Evolutionary conservation across 2,888 invertebrate species (phyloP).

Genomic region (Bimastos eiseni): DNA sequence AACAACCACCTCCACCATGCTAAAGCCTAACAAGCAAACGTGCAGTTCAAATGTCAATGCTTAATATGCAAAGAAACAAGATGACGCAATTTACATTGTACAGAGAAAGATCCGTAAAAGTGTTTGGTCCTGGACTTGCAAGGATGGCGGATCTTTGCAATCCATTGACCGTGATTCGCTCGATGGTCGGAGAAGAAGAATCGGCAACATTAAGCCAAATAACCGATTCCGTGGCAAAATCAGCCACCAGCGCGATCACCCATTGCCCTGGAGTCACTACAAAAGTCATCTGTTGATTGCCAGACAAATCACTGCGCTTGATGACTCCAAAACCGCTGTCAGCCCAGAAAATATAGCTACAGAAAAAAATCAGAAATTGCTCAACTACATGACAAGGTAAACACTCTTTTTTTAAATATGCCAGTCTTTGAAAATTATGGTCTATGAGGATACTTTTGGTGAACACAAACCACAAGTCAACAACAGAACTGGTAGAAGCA

Average conservation of each 20-base stretch:
- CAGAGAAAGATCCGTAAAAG: background rate
- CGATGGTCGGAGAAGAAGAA: background rate
- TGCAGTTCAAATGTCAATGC: background rate
- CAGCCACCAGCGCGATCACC: background rate
- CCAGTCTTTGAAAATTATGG: too few species aligned
- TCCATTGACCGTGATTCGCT: background rate
- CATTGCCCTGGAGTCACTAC: background rate
- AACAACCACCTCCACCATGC: too few species aligned
- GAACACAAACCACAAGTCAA: too few species aligned
- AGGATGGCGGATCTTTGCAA: background rate
- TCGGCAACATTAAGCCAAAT: background rate
- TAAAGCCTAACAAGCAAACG: background rate
- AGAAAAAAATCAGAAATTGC: background rate
- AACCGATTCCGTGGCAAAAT: background rate
- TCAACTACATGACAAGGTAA: background rate
- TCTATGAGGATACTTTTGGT: too few species aligned
- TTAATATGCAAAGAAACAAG: background rate
- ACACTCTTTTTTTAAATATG: background rate
- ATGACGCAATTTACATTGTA: background rate
- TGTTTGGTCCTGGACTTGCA: background rate
- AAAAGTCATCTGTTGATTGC: background rate
- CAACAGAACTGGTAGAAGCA: too few species aligned
- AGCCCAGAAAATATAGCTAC: constrained; percentile 9
- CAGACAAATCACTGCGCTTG: background rate
- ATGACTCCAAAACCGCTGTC: constrained; percentile 13